Base-by-base conservation (phyloP, 1,140 invertebrate species). In the Drosophila auraria region DNA sequence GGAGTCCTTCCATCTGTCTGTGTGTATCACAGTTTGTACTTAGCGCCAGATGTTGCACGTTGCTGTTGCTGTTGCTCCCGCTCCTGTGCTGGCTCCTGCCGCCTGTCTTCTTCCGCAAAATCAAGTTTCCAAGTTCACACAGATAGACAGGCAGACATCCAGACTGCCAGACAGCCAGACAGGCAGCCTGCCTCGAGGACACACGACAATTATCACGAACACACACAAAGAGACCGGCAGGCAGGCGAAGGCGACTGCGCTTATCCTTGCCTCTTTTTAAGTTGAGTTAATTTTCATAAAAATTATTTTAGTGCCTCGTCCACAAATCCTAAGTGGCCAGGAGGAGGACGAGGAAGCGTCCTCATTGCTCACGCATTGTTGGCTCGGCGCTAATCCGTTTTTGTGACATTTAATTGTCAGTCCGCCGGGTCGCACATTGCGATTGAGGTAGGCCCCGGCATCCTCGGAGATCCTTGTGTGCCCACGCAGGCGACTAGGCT, bases 1-100 rank as follows among this genome's bases (percentile, higher is more conserved):
- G 20, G 49, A 36, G 56, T 58, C 66, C 60, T 30, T 78, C 73
- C 71, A 54, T 73, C 58, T 79, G 62, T 45, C 51, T 70, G 86
- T 89, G 82, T 89, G 86, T 89, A 89, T 89, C 84, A 89, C 87
- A 73, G 87, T 90, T 89, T 90, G 78, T 89, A 90, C 84, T 89
- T 90, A 90, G 84, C 82, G 86, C 87, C 86, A 90, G 86, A 89
- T 89, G 86, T 90, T 86, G 86, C 87, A 83, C 83, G 82, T 86
- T 78, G 56, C 63, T 72, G 62, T 49, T 68, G 56, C 64, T 50
- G 50, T 17, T 50, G 60, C 64, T 50, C 11, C 12, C 36, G 36
- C 36, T 38, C 36, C 33, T 36, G 50, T 15, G 25, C 50, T 30
- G 25, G 66, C 53, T 72, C 63, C 54, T 71, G 58, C 71, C 44